These are phyloP conservation scores for Arrhopalites spinosus DNA, from an alignment of 2,888 invertebrate species.

Conservation along the genomic window DNA sequence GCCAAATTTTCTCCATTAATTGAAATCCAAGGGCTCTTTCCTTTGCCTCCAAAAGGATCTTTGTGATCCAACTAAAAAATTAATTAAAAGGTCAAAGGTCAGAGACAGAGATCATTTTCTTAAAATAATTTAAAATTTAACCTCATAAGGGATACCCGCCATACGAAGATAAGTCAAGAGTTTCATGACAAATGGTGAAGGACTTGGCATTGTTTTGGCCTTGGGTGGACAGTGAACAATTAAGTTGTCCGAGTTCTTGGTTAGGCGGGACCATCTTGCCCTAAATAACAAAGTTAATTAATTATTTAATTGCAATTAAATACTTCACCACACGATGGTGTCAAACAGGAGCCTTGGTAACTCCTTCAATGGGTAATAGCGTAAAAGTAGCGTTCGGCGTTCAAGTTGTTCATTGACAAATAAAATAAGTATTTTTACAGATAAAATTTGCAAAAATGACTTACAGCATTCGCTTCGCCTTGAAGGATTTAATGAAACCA, in stretches of 20 bases:
- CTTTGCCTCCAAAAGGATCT: slow-evolving; percentile 47
- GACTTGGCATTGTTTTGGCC: slow-evolving; percentile 25
- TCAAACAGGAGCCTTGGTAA: too few species aligned
- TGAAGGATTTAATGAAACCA: too few species aligned
- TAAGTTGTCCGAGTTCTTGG: slow-evolving; percentile 9
- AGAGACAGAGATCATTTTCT: not conserved
- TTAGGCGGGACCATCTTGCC: not conserved
- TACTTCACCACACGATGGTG: too few species aligned
- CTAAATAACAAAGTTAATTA: too few species aligned
- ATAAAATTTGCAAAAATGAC: too few species aligned
- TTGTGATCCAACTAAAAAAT: slow-evolving; percentile 27
- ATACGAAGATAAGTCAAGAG: slow-evolving; percentile 23
- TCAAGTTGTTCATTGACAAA: too few species aligned
- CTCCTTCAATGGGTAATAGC: too few species aligned
- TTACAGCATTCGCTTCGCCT: too few species aligned
- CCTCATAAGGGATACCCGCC: slow-evolving; percentile 30
- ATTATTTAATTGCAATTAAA: too few species aligned
- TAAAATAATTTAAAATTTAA: not conserved
- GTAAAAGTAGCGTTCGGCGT: too few species aligned
- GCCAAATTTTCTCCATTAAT: slow-evolving; percentile 44
- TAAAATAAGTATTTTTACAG: too few species aligned
- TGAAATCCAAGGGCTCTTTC: slow-evolving; percentile 50
- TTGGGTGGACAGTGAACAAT: slow-evolving; percentile 23
- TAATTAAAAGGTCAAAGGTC: not conserved
- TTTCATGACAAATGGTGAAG: slow-evolving; percentile 32